Conservation (phyloP, 2,797 vertebrate genomes). For the Eurystomus glaucurus region DNA sequence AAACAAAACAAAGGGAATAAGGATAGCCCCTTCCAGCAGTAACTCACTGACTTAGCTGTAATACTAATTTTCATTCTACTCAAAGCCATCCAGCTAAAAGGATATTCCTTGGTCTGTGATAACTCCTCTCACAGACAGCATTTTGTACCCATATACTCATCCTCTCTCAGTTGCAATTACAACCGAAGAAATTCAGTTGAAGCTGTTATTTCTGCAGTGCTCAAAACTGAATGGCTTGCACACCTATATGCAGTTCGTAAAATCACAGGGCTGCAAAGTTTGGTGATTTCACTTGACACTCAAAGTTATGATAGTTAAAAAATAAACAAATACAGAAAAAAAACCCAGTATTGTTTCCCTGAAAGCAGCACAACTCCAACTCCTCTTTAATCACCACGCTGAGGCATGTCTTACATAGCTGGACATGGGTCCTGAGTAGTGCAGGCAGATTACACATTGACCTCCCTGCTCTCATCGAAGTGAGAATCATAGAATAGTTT, state of each 20-base stretch:
- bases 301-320: neutral
- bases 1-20: neutral
- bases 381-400: neutral
- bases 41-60: neutral
- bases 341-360: neutral
- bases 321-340: neutral
- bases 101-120: neutral
- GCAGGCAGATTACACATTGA: neutral
- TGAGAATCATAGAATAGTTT: neutral
- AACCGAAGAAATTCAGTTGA: neutral
- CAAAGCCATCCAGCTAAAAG: neutral
- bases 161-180: neutral
- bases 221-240: neutral
- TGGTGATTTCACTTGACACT: neutral
- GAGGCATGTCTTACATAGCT: neutral
- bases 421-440: accelerated
- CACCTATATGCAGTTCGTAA: neutral
- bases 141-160: neutral
- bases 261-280: neutral
- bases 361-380: neutral
- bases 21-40: neutral
- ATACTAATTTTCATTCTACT: neutral
- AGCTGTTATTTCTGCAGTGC: neutral
- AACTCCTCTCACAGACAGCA: neutral
- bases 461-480: neutral